Evolutionary conservation across 2,888 invertebrate species (phyloP), one percentile per base, ranked within the genome.

Genomic region (Gerosis bhagava): DNA sequence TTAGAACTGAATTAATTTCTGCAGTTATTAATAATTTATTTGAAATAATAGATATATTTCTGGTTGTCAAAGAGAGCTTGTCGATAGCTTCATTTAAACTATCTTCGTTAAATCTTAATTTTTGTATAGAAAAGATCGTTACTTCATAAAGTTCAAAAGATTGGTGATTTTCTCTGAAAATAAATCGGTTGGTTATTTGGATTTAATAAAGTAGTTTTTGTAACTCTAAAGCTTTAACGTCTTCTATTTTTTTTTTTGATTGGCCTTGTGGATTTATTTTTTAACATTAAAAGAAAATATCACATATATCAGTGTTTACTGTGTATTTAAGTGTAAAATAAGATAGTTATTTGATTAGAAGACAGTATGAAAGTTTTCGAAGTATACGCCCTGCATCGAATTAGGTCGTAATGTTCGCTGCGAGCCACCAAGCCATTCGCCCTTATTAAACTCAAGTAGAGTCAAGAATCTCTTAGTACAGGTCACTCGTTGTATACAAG

Each of bases 371-470:
- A 15, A 24, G 37, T 46, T 45, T 24, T 22, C 21, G 22, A 35
- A 12, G n/a, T n/a, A n/a, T n/a, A n/a, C n/a, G n/a, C n/a, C 13
- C 28, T 22, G 35, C 50, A 42, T 54, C 59, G 37, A 46, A 46
- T 59, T 51, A 47, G 56, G 53, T 53, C 40, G 57, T 54, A 50
- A 52, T 46, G 51, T 56, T 50, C 25, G 56, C 59, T 62, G 70
- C 54, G 53, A 55, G 62, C 69, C 65, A 69, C 19, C 58, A 77
- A 79, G 76, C 70, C 70, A 69, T 72, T 70, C 66, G 53, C 68
- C 63, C 79, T 84, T 84, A 80, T 83, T 83, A 82, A 78, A 63
- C 67, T 77, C 66, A 57, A 83, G 81, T 60, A 59, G 74, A 75
- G 77, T 80, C 82, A 80, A 84, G 84, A 59, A 57, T 51, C 66